A percentile compares a stretch with the other conserved stretches of the same genome.
These are phyloP conservation scores for Melanophora roralis DNA, from an alignment of 2,888 invertebrate genomes.

Conservation along the genomic window DNA sequence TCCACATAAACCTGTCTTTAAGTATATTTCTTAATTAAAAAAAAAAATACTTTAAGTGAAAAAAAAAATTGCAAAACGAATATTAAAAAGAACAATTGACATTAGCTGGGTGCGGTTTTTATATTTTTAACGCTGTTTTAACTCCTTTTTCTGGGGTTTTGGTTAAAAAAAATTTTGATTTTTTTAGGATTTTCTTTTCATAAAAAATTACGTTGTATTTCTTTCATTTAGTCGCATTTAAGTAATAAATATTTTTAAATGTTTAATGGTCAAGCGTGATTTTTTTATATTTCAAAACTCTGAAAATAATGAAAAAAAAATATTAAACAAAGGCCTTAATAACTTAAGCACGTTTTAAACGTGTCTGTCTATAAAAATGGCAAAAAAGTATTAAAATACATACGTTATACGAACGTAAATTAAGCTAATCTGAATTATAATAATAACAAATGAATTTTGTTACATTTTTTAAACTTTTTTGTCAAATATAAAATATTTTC, in stretches of 20 bases:
- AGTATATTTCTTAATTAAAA: constrained; percentile 19
- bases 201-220: constrained; percentile 16
- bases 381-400: background rate
- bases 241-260: constrained; percentile 32
- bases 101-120: constrained; percentile 54
- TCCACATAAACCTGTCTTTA: constrained; percentile 53
- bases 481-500: too few relatives aligned
- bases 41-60: background rate
- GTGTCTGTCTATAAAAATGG: constrained; percentile 16
- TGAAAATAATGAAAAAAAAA: background rate
- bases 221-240: constrained; percentile 29
- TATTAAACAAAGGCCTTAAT: background rate
- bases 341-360: constrained; percentile 39
- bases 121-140: constrained; percentile 38
- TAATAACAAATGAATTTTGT: too few relatives aligned
- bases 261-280: constrained; percentile 53
- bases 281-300: constrained; percentile 21
- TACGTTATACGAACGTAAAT: background rate
- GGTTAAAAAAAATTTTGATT: constrained; percentile 7
- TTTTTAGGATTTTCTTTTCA: background rate
- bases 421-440: constrained; percentile 9
- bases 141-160: constrained; percentile 10
- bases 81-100: constrained; percentile 31
- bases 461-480: too few relatives aligned
- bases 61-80: background rate